Evolutionary conservation across 2,113 vertebrate species (phyloP), one percentile per base, ranked within the genome.

Genomic region (Chamaetylas fuelleborni): DNA sequence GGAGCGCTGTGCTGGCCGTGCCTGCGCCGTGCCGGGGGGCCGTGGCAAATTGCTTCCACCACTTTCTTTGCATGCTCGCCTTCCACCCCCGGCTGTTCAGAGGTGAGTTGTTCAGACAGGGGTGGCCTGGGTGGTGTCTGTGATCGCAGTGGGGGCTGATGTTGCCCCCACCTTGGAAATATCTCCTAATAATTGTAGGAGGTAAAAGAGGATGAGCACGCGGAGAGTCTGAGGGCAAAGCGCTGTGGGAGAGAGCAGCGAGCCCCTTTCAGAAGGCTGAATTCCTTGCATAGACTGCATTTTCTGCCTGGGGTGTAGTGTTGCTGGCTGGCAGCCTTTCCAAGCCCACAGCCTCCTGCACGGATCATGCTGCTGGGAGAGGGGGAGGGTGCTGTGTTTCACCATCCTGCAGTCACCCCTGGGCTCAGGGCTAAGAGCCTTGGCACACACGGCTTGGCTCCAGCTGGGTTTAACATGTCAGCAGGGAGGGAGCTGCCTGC

Each of bases 231-330:
- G 48, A 69, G 80, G 48, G 71, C 76, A 74, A 25, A 74, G 86
- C 28, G 19, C 90, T 86, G 92, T 88, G 90, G 79, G 90, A 94
- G 94, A 86, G 94, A 96, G 81, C 90, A 86, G 76, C 6, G 11
- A 92, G 92, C 70, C 62, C 0, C 1, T 93, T 92, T 95, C 92
- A 81, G 95, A 84, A 93, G 92, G 92, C 93, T 47, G 58, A 93
- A 96, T 96, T 95, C 95, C 90, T 92, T 14, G 78, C 94, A 96
- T 96, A 95, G 80, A 74, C 92, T 80, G 88, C 93, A 94, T 96
- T 97, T 95, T 94, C 94, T 97, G 96, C 90, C 96, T 88, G 76
- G 88, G 96, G 95, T 96, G 93, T 96, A 95, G 94, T 96, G 92
- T 96, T 96, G 94, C 96, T 83, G 90, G 47, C 93, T 96, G 93